A percentile compares a stretch with the other conserved stretches of the same genome.
These are phyloP conservation scores for Enteromius thamalakanensis DNA, from an alignment of 2,797 vertebrate species.

Conservation along the genomic window DNA sequence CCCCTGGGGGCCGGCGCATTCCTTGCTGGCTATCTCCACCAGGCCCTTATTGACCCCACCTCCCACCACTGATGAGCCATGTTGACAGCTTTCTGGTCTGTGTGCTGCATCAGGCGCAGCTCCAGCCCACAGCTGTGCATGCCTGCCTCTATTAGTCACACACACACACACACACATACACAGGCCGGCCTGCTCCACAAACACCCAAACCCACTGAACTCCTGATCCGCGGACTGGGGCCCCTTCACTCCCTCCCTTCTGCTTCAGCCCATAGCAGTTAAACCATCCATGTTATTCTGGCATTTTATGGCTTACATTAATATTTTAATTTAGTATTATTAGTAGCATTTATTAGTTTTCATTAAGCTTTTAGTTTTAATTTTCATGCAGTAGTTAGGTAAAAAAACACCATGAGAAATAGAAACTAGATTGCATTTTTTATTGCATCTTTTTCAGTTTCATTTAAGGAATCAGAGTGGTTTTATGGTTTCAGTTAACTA, in stretches of 20 bases:
- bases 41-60: conserved; percentile 6
- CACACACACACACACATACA: conserved; percentile 45
- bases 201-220: conserved; percentile 66
- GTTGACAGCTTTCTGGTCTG: conserved; percentile 42
- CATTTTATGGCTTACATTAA: not conserved
- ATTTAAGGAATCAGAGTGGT: not conserved
- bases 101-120: conserved; percentile 48
- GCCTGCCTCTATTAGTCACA: conserved; percentile 64
- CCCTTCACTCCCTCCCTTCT: not conserved
- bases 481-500: not conserved
- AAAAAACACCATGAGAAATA: not conserved
- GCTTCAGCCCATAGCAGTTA: not conserved
- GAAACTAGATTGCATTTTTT: not conserved
- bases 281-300: not conserved
- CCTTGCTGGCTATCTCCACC: conserved; percentile 26
- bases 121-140: conserved; percentile 61
- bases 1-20: conserved; percentile 8
- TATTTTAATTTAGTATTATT: not conserved
- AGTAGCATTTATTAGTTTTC: not conserved
- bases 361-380: not conserved
- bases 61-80: conserved; percentile 5
- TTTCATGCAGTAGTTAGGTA: not conserved
- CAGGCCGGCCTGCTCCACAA: conserved; percentile 54
- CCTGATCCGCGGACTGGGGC: not conserved
- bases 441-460: not conserved